Conservation (phyloP, 35 echinoderm and acorn worm species). For the Nesometra sesokonis region DNA sequence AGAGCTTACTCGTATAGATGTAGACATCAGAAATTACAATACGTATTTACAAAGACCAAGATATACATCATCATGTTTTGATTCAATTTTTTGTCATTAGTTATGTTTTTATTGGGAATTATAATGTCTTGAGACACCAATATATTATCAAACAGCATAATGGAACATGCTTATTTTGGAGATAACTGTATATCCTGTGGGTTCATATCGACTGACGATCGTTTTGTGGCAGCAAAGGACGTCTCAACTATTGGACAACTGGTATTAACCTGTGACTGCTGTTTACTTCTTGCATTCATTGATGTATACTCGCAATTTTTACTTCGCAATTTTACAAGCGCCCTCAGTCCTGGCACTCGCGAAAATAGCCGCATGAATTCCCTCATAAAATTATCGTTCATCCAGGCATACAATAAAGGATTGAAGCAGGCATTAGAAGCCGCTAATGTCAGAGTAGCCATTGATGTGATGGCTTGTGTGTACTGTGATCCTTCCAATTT, state of each 20-base stretch:
- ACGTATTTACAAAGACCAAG: too few species aligned
- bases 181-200: not conserved
- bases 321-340: not conserved
- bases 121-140: too few species aligned
- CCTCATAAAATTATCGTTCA: slow-evolving; percentile 90
- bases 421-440: slow-evolving; percentile 47
- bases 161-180: too few species aligned
- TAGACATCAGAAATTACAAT: too few species aligned
- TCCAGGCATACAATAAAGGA: slow-evolving; percentile 74
- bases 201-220: not conserved
- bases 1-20: too few species aligned
- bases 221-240: not conserved
- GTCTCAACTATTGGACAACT: not conserved
- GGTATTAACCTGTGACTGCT: not conserved
- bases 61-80: too few species aligned
- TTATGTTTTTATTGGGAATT: too few species aligned
- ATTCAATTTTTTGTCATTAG: too few species aligned
- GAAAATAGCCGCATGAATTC: slow-evolving; percentile 38
- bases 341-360: not conserved
- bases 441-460: not conserved
- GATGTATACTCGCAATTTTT: not conserved
- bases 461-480: not conserved
- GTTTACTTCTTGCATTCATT: not conserved
- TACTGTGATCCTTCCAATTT: not conserved
- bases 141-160: too few species aligned